Percentiles rank a stretch among this genome's conserved stretches.
These are phyloP conservation scores for Volucella zonaria DNA, from an alignment of 2,888 invertebrate genomes.

Conservation along the genomic window DNA sequence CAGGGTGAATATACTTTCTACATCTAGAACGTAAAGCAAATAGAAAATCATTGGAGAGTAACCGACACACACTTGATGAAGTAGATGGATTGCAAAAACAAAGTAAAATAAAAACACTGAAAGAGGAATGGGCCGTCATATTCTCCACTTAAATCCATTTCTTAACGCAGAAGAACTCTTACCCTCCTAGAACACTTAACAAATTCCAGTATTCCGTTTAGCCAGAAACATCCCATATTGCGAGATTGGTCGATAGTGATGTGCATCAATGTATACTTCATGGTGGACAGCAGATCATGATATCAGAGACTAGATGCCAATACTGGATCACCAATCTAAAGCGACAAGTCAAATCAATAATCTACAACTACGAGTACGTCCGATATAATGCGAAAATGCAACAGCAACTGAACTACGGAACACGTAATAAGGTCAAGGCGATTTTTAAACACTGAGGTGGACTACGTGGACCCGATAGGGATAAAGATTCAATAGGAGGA, in stretches of 20 bases:
- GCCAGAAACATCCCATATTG: conserved; percentile 27
- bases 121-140: background rate
- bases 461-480: too few species aligned
- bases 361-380: conserved; percentile 17
- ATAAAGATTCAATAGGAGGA: too few species aligned
- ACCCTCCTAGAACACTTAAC: too few species aligned
- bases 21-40: too few species aligned
- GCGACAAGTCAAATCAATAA: conserved; percentile 3
- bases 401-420: conserved; percentile 33
- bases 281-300: conserved; percentile 20
- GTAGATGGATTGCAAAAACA: background rate
- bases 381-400: conserved; percentile 35
- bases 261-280: background rate
- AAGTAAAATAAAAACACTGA: background rate
- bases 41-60: too few species aligned
- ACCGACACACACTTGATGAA: background rate
- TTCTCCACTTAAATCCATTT: conserved; percentile 20
- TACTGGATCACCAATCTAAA: conserved; percentile 15
- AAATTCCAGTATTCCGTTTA: conserved; percentile 5
- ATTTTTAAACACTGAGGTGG: conserved; percentile 24
- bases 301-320: conserved; percentile 16
- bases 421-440: conserved; percentile 44
- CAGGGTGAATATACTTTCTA: too few species aligned
- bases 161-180: background rate
- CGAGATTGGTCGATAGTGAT: conserved; percentile 5